phyloP scores from a whole-genome alignment of 2,888 invertebrate species.

The Unio delphinus region DNA sequence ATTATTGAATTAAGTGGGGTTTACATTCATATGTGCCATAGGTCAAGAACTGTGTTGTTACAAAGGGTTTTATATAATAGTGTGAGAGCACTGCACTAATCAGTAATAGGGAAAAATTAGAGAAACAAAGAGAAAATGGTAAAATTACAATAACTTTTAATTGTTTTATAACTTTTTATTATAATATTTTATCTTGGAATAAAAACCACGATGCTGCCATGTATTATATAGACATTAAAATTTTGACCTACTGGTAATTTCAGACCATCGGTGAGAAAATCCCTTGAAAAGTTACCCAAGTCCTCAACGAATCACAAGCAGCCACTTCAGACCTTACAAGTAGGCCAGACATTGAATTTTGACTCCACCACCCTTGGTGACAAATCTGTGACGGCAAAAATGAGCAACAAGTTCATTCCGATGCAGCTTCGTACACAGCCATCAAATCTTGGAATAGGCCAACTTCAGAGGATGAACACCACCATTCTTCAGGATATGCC shows the following conservation, averaged over 20 bases:
- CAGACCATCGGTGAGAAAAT: constrained; percentile 25
- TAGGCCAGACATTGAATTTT: constrained; percentile 30
- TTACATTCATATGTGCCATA: no score
- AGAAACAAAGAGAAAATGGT: no score
- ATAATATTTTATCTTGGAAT: background rate
- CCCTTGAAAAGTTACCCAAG: constrained; percentile 32
- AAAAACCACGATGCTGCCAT: background rate
- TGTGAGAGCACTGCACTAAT: no score
- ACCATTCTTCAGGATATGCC: constrained; percentile 36
- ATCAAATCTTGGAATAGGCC: constrained; percentile 57
- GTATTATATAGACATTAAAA: background rate
- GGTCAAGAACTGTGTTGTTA: no score
- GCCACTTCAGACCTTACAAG: constrained; percentile 18
- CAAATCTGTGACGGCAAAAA: constrained; percentile 28
- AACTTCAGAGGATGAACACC: constrained; percentile 57
- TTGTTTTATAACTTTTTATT: no score
- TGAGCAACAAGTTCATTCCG: constrained; percentile 63
- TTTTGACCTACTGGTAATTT: background rate
- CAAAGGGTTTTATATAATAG: no score
- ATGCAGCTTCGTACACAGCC: constrained; percentile 68
- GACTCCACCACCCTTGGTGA: constrained; percentile 40
- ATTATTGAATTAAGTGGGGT: no score
- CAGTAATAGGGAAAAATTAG: no score
- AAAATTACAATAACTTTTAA: no score
- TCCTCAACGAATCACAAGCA: background rate